Base-by-base conservation (phyloP, 2,113 vertebrate genomes). In the Nematolebias whitei region DNA sequence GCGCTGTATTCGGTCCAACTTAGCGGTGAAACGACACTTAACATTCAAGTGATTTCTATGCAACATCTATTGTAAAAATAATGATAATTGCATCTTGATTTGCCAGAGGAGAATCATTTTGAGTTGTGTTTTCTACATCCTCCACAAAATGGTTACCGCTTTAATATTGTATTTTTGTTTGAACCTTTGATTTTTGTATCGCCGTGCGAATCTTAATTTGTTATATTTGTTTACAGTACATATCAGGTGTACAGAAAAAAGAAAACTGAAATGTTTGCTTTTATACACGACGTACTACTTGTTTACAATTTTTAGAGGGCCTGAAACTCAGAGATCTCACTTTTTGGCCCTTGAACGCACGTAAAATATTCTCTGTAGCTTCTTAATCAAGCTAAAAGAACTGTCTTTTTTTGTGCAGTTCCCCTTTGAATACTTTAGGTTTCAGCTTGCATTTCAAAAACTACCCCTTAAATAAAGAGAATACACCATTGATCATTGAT, bases 11-110 rank as follows among this genome's bases (percentile, higher is more conserved):
- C 78, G 90, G 86, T 58, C 51, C 14, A 61, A 70, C 22, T n/a
- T 49, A 44, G 45, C 51, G 59, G 63, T 57, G 68, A 85, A 91
- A 90, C 84, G 82, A 87, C 91, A 87, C 82, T 77, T 88, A 90
- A 84, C 87, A 79, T 89, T 86, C 89, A 87, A 93, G 89, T 92
- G 86, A 92, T 87, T 85, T 95, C 96, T 98, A 98, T 98, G 95
- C 96, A 97, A 97, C 92, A 91, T 89, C 90, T 70, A 89, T 76
- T 56, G 39, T 59, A 76, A 88, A 65, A 35, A 10, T 35, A 35
- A 35, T 35, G 10, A 10, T 35, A 35, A 35, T 85, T 90, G 87
- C 83, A 79, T 82, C 68, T 78, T 68, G 60, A 82, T 63, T 66
- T 32, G 38, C 71, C 63, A 58, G 77, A 66, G 58, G 15, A 12